Evolutionary conservation across 2,888 invertebrate species (phyloP), one percentile per base, ranked within the genome.

Genomic region (Linnaemya vulpina): DNA sequence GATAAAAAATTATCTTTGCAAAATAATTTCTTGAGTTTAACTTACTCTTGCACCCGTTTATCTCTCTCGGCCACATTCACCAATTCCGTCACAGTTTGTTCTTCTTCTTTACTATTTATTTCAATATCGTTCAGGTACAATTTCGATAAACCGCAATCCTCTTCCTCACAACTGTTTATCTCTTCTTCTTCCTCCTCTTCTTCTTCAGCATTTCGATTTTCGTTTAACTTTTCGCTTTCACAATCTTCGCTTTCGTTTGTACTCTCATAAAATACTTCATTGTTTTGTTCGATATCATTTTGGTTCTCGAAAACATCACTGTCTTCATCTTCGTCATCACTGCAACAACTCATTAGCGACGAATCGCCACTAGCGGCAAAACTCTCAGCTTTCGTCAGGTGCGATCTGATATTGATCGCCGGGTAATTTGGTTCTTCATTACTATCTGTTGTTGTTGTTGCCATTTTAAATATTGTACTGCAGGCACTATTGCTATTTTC

Each of bases 21-120:
- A 49, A 49, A 49, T 49, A 22, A 43, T 46, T 25, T 13, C 15
- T 43, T 35, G 17, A 60, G 5, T 1, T 40, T 0, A 35, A 89
- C 89, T 88, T 86, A 91, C 92, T 87, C 86, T 80, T 89, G 90
- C 51, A 90, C 88, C 8, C 88, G 62, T 7, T 89, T 73, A 2
- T 88, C 89, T 43, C 75, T 88, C 58, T 87, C 89, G 20, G 89
- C 88, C 3, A 88, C 88, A 43, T 88, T 87, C 71, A 90, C 90
- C 85, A 91, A 78, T 30, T 91, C 90, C 35, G 87, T 89, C 30
- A 92, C 88, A 11, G 89, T 88, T 84, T 89, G 87, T 71, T 91
- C 90, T 86, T 91, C 91, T 71, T 89, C 90, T 43, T 87, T 88
- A 0, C 87, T 88, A 87, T 90, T 89, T 43, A 91, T 88, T 82